A percentile compares a stretch with the other conserved stretches of the same genome.
phyloP scores from a whole-genome alignment of 2,113 vertebrate genomes.

The Nycticryphes semicollaris region DNA sequence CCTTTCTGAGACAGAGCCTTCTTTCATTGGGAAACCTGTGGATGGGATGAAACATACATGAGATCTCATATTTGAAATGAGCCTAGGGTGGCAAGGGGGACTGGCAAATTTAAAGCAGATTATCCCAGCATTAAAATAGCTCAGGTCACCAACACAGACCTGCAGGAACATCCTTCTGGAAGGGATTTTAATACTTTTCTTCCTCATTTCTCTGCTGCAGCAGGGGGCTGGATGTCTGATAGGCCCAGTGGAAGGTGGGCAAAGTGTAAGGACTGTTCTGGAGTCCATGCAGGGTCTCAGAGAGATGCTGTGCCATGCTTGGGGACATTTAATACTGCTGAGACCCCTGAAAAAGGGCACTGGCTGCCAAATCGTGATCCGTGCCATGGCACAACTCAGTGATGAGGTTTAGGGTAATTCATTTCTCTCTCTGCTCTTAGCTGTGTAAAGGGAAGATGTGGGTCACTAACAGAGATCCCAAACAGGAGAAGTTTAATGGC shows the following conservation, averaged over 20 bases:
- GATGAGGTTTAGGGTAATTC: not conserved
- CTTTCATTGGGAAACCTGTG: not conserved
- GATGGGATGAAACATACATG: not conserved
- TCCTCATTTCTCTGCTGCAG: not conserved
- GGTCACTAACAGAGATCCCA: not conserved
- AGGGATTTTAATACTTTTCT: not conserved
- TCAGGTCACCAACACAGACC: not conserved
- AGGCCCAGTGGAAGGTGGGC: not conserved
- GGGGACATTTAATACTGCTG: accelerated
- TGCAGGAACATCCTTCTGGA: not conserved
- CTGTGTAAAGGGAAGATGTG: not conserved
- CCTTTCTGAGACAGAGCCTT: not conserved
- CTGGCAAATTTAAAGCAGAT: not conserved
- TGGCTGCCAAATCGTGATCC: not conserved
- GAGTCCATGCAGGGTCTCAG: not conserved
- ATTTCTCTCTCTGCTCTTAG: not conserved
- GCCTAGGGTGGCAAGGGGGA: not conserved
- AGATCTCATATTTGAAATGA: not conserved
- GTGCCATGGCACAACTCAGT: accelerated
- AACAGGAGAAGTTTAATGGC: not conserved
- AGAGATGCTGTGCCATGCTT: not conserved
- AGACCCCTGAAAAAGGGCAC: not conserved
- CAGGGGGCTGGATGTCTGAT: not conserved
- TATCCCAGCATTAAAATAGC: not conserved
- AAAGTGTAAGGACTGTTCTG: not conserved